Percentiles rank a stretch among this genome's conserved stretches.
phyloP scores from a whole-genome alignment of 2,888 invertebrate species.

The Trissolcus brochymenae region DNA sequence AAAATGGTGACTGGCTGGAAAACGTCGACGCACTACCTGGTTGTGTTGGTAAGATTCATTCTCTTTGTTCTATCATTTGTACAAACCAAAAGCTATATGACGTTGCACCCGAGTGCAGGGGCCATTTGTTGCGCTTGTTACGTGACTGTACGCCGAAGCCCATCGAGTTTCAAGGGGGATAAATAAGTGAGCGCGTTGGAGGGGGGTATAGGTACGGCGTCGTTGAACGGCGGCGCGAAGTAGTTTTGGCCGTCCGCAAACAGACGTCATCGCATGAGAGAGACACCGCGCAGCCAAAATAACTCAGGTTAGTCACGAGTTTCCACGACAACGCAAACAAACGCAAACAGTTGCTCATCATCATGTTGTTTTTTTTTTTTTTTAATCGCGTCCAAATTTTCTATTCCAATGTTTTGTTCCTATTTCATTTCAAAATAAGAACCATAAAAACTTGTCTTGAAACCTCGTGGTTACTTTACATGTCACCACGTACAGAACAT shows the following conservation, averaged over 20 bases:
- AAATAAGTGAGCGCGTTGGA: neutral
- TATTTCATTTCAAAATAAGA: too few relatives aligned
- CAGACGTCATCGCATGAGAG: slow-evolving; percentile 27
- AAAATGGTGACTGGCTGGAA: slow-evolving; percentile 82
- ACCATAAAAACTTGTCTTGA: too few relatives aligned
- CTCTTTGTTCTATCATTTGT: too few relatives aligned
- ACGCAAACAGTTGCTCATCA: neutral
- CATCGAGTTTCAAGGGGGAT: slow-evolving; percentile 38
- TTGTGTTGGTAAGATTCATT: slow-evolving; percentile 80
- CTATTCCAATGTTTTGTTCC: too few relatives aligned
- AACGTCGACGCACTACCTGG: slow-evolving; percentile 78
- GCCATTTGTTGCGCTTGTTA: slow-evolving; percentile 15
- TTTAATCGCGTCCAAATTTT: too few relatives aligned
- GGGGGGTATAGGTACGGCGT: slow-evolving; percentile 23
- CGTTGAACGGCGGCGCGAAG: slow-evolving; percentile 36
- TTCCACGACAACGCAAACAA: slow-evolving; percentile 11
- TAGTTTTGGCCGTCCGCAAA: slow-evolving; percentile 13
- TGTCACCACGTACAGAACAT: too few relatives aligned
- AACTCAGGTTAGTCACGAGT: slow-evolving; percentile 23
- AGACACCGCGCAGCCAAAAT: slow-evolving; percentile 16
- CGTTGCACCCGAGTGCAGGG: neutral
- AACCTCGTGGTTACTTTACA: neutral
- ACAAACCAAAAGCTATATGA: neutral
- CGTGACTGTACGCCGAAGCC: slow-evolving; percentile 25
- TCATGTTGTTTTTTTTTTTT: too few relatives aligned